Evolutionary conservation across 2,113 vertebrate genomes (phyloP).

Genomic region (Daubentonia madagascariensis): DNA sequence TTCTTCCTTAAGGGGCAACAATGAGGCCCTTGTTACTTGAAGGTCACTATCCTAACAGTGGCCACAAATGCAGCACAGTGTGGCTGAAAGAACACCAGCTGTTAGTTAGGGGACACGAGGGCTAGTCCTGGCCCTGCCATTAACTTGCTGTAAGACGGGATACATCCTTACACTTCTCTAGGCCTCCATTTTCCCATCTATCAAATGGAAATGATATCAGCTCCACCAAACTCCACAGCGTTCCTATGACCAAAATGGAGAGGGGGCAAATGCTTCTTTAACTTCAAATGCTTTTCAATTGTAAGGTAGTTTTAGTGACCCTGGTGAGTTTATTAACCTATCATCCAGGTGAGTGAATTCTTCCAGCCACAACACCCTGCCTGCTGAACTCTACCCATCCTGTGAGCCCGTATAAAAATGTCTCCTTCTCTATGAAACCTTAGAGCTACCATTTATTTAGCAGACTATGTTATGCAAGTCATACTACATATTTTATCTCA

Average conservation of each 20-base stretch:
- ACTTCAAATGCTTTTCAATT: conserved; percentile 1
- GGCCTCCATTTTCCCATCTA: not conserved
- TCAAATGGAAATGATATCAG: not conserved
- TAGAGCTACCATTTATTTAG: not conserved
- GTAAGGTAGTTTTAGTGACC: not conserved
- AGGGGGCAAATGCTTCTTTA: not conserved
- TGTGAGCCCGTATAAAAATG: conserved; percentile 12
- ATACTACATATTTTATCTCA: not conserved
- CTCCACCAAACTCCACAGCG: not conserved
- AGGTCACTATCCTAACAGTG: not conserved
- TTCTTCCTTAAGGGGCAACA: not conserved
- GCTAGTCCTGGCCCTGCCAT: not conserved
- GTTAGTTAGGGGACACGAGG: not conserved
- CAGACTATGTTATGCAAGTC: not conserved
- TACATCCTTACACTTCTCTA: conserved; percentile 11
- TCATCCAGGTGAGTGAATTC: not conserved
- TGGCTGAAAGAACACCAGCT: not conserved
- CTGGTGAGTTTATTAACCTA: not conserved
- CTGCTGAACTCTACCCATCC: not conserved
- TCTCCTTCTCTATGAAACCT: not conserved
- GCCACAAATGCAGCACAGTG: not conserved
- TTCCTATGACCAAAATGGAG: conserved; percentile 29
- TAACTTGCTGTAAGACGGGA: not conserved
- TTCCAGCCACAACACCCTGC: not conserved
- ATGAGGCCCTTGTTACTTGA: not conserved